Base-by-base conservation (phyloP, 2,113 vertebrate species). In the Siniperca knerii region DNA sequence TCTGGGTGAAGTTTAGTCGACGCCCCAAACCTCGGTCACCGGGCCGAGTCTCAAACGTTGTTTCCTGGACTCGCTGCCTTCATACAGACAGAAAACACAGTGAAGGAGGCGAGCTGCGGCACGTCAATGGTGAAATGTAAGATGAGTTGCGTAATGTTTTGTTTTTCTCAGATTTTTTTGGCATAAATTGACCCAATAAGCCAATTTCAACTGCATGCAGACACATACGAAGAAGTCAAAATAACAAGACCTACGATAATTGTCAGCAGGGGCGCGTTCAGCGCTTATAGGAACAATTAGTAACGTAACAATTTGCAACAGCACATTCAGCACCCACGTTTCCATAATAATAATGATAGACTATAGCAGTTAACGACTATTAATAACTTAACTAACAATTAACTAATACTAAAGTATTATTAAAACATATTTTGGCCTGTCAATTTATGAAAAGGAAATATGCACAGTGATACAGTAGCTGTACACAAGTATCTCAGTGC, bases 11-110 rank as follows among this genome's bases (percentile, higher is more conserved):
- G 72, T 46, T 54, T 48, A 29, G 89, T 42, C 81, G 29, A 87
- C 94, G 93, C 94, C 94, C 94, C 89, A 37, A 76, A 68, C 55
- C 85, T 71, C 81, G 84, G 87, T 90, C 89, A 92, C 37, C 9
- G 89, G 88, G 90, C 82, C 44, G 82, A 20, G 90, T 74, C 77
- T 86, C 82, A 88, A 64, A 6, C 33, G 12, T 6, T 6, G 73
- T 37, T 90, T 88, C 87, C 82, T 76, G 69, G 4, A 75, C n/a
- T 55, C 61, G 79, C 81, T 29, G n/a, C 88, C 70, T 82, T 81
- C 68, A 1, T 18, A 46, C 2, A 16, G 10, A 46, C 4, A 3
- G 23, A 0, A 12, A 29, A 23, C 25, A 29, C 37, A 1, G 50
- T 0, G 37, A 60, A 84, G 79, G 67, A 82, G 69, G 67, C 40